A percentile compares a stretch with the other conserved stretches of the same genome.
These are phyloP conservation scores for Amblyjoppa fuscipennis DNA, from an alignment of 2,888 invertebrate species.

Conservation along the genomic window DNA sequence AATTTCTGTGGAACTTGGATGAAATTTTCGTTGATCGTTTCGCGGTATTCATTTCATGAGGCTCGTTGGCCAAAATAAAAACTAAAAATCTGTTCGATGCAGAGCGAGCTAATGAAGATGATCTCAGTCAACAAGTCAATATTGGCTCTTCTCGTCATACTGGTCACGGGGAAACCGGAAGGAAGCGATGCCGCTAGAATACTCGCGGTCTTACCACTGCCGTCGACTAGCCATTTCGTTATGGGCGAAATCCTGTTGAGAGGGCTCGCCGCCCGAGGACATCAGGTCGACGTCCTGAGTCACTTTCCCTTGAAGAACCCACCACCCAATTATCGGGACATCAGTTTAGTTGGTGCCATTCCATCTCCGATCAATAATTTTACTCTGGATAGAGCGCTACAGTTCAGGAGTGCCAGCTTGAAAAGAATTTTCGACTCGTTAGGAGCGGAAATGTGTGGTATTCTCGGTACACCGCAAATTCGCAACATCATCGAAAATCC, in stretches of 20 bases:
- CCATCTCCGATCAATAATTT: slow-evolving; percentile 76
- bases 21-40: no score
- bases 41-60: slow-evolving; percentile 68
- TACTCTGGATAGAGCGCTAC: slow-evolving; percentile 59
- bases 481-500: slow-evolving; percentile 71
- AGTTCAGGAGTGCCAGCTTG: neutral
- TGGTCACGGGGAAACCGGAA: slow-evolving; percentile 20
- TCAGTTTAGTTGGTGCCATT: slow-evolving; percentile 71
- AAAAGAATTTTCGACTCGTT: neutral
- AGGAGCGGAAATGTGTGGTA: slow-evolving; percentile 59
- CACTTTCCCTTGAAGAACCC: slow-evolving; percentile 77
- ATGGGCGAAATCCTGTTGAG: slow-evolving; percentile 84
- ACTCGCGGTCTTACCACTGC: slow-evolving; percentile 85
- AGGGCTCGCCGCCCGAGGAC: slow-evolving; percentile 85
- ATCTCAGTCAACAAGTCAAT: neutral
- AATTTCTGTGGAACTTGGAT: no score
- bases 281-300: slow-evolving; percentile 85
- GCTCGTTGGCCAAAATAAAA: slow-evolving; percentile 73
- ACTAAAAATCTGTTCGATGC: slow-evolving; percentile 62
- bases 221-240: slow-evolving; percentile 86
- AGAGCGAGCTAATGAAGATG: slow-evolving; percentile 75
- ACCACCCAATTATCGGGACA: slow-evolving; percentile 77
- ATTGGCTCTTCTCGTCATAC: neutral
- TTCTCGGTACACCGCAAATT: slow-evolving; percentile 61
- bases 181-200: slow-evolving; percentile 76